Evolutionary conservation across 2,113 vertebrate species (phyloP).

Genomic region (Lepisosteus osseus): DNA sequence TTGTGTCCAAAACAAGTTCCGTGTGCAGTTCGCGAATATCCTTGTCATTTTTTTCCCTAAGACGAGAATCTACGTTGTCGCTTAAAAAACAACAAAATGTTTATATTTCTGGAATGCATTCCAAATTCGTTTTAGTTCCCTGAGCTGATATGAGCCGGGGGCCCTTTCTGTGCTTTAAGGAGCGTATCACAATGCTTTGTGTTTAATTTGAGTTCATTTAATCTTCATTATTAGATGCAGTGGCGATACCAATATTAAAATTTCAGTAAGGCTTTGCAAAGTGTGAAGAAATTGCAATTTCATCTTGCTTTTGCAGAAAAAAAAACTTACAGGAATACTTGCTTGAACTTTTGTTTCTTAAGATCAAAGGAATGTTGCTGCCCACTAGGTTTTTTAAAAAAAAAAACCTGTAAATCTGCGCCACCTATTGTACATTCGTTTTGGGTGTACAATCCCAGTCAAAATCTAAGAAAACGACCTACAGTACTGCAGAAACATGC

Average conservation of each 20-base stretch:
- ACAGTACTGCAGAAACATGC: too few relatives aligned
- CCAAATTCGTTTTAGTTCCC: slow-evolving; percentile 12
- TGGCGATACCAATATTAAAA: background rate
- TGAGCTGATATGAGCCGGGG: slow-evolving; percentile 15
- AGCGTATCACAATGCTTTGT: background rate
- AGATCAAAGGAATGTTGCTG: slow-evolving; percentile 7
- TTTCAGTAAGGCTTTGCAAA: background rate
- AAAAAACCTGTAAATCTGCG: slow-evolving; percentile 21
- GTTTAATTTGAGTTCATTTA: slow-evolving; percentile 6
- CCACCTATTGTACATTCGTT: slow-evolving; percentile 24
- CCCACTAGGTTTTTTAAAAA: background rate
- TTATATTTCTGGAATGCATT: slow-evolving; percentile 7
- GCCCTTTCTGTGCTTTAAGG: slow-evolving; percentile 12
- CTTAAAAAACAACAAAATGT: slow-evolving; percentile 1
- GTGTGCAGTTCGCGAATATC: background rate
- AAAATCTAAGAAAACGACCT: too few relatives aligned
- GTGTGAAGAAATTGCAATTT: background rate
- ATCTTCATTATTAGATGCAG: background rate
- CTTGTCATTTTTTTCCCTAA: background rate
- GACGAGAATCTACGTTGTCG: background rate
- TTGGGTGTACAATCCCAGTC: too few relatives aligned
- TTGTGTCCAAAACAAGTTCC: too few relatives aligned
- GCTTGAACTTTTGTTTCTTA: slow-evolving; percentile 2
- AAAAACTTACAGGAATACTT: background rate
- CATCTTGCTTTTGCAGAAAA: background rate